Conservation (phyloP, 1,140 invertebrate species). For the Bombus huntii region DNA sequence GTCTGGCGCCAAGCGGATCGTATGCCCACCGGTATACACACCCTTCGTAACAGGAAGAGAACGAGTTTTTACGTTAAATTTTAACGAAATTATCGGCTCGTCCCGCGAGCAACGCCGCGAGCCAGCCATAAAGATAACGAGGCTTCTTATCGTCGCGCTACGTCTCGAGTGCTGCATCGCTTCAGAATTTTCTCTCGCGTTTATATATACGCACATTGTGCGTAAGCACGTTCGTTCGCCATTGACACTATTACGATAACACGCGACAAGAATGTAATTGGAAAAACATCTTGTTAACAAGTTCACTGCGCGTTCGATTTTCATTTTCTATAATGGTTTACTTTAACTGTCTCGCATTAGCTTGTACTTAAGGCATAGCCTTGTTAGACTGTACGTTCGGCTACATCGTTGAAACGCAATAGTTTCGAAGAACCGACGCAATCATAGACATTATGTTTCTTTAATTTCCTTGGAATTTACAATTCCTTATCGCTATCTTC, state of each 20-base stretch:
- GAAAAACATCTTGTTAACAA: not conserved
- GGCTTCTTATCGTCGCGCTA: not conserved
- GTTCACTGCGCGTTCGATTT: not conserved
- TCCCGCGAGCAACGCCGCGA: too few relatives aligned
- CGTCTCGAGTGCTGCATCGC: not conserved
- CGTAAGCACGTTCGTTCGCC: not conserved
- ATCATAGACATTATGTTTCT: too few relatives aligned
- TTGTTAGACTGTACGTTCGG: too few relatives aligned
- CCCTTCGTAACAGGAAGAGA: not conserved
- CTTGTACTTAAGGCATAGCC: too few relatives aligned
- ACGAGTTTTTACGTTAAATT: not conserved
- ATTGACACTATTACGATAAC: not conserved
- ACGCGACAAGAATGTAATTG: not conserved
- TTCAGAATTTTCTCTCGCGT: not conserved
- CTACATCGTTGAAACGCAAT: too few relatives aligned
- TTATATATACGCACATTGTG: not conserved
- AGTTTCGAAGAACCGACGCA: too few relatives aligned
- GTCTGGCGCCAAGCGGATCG: not conserved
- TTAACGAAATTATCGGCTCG: not conserved
- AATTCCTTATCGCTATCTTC: too few relatives aligned
- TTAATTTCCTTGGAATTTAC: too few relatives aligned
- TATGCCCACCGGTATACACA: not conserved
- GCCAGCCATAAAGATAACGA: not conserved
- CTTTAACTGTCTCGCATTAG: too few relatives aligned
- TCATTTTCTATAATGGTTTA: not conserved